Percentiles rank a stretch among this genome's conserved stretches.
phyloP scores from a whole-genome alignment of 2,113 vertebrate species.

The Antennarius striatus region DNA sequence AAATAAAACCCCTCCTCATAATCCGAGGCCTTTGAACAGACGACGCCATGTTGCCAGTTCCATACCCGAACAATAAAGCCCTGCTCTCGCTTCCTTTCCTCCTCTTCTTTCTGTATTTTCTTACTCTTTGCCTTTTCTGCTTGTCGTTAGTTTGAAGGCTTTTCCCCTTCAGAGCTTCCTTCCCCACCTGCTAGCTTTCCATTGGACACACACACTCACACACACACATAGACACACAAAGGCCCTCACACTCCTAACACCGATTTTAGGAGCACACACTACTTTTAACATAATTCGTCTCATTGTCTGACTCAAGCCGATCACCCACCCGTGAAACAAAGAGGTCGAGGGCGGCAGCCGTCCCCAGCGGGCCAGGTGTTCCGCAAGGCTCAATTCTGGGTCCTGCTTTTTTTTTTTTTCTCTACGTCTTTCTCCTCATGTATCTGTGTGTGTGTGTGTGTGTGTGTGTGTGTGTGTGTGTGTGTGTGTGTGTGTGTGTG shows the following conservation, averaged over 20 bases:
- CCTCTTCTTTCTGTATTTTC: constrained; percentile 1
- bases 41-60: constrained; percentile 23
- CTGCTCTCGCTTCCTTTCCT: not conserved
- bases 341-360: constrained; percentile 78
- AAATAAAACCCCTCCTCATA: constrained; percentile 27
- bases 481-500: constrained; percentile 82
- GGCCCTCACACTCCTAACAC: constrained; percentile 45
- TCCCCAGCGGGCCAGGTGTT: constrained; percentile 93
- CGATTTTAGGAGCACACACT: constrained; percentile 72
- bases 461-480: constrained; percentile 12
- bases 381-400: constrained; percentile 76
- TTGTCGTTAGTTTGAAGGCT: constrained; percentile 35
- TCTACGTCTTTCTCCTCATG: constrained; percentile 37
- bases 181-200: constrained; percentile 55
- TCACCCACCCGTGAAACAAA: constrained; percentile 73
- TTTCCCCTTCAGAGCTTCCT: constrained; percentile 35
- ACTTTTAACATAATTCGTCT: constrained; percentile 75
- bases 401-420: constrained; percentile 29
- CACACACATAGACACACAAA: constrained; percentile 3
- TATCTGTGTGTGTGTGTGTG: constrained; percentile 27
- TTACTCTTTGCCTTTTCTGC: constrained; percentile 13
- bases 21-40: constrained; percentile 27
- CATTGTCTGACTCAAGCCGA: constrained; percentile 70
- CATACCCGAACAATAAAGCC: constrained; percentile 31
- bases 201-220: constrained; percentile 7